A percentile compares a stretch with the other conserved stretches of the same genome.
These are phyloP conservation scores for Ceratoteleas bidentatus DNA, from an alignment of 1,140 invertebrate species.

Conservation along the genomic window DNA sequence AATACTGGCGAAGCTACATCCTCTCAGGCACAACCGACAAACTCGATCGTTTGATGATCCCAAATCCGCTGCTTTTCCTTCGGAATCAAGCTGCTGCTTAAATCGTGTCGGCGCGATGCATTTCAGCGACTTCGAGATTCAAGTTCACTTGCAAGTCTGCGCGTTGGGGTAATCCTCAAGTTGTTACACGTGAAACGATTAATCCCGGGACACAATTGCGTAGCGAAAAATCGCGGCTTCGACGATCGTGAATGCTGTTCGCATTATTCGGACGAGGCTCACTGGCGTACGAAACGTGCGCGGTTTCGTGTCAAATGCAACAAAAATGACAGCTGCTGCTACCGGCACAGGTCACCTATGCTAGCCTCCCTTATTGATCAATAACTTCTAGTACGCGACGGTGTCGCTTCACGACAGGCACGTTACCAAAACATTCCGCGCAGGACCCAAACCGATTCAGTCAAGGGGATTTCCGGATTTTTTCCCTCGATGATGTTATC, in stretches of 20 bases:
- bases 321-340: conserved; percentile 76
- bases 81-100: too few species aligned
- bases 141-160: too few species aligned
- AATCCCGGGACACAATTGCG: conserved; percentile 42
- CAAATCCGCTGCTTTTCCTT: too few species aligned
- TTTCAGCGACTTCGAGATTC: too few species aligned
- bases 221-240: background rate
- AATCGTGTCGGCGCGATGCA: too few species aligned
- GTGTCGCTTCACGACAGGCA: conserved; percentile 65
- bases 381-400: conserved; percentile 75
- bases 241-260: background rate
- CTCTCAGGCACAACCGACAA: too few species aligned
- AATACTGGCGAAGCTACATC: too few species aligned
- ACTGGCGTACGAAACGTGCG: conserved; percentile 5
- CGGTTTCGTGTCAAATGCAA: conserved; percentile 68
- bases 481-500: background rate
- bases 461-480: background rate
- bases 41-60: too few species aligned
- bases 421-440: conserved; percentile 11
- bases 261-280: too few species aligned
- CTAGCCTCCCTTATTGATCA: conserved; percentile 77
- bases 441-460: background rate
- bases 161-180: too few species aligned
- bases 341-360: conserved; percentile 76
- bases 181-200: conserved; percentile 5